These are phyloP conservation scores for Notolabrus celidotus DNA, from an alignment of 2,797 vertebrate species.

Conservation along the genomic window DNA sequence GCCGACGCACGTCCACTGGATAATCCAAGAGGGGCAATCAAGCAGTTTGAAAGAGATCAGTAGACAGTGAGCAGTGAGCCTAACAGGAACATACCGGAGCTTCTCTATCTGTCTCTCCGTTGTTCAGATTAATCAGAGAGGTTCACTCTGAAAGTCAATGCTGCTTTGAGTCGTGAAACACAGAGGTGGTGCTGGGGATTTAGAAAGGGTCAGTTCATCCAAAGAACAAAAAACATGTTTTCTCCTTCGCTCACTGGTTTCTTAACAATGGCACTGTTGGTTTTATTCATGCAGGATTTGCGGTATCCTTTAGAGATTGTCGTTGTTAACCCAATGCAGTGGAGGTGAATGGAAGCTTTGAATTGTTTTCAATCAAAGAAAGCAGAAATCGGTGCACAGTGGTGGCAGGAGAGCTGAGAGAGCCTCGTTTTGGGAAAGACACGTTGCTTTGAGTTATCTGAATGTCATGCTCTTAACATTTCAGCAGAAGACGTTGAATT, in stretches of 20 bases:
- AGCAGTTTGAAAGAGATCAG: constrained; percentile 69
- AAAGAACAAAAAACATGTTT: constrained; percentile 20
- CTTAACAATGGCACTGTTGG: neutral
- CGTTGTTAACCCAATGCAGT: neutral
- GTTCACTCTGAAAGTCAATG: constrained; percentile 59
- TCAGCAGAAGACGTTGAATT: neutral
- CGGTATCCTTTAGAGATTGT: neutral
- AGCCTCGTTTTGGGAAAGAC: neutral
- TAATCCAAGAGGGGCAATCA: constrained; percentile 78
- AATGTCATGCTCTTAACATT: too few relatives aligned
- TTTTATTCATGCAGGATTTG: constrained; percentile 5
- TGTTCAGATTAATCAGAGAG: constrained; percentile 73
- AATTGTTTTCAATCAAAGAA: neutral
- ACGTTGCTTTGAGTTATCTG: neutral
- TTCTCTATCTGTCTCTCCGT: constrained; percentile 57
- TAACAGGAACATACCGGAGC: constrained; percentile 60
- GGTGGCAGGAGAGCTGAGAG: neutral
- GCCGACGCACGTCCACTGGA: constrained; percentile 51
- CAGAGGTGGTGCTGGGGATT: constrained; percentile 14
- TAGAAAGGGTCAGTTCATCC: constrained; percentile 40
- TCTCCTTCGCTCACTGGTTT: neutral
- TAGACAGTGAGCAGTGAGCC: constrained; percentile 61
- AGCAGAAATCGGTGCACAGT: neutral
- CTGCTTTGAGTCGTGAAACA: constrained; percentile 51
- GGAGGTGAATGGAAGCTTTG: neutral